phyloP scores from a whole-genome alignment of 2,113 vertebrate genomes.

The Gnathonemus echidnorhynchus region DNA sequence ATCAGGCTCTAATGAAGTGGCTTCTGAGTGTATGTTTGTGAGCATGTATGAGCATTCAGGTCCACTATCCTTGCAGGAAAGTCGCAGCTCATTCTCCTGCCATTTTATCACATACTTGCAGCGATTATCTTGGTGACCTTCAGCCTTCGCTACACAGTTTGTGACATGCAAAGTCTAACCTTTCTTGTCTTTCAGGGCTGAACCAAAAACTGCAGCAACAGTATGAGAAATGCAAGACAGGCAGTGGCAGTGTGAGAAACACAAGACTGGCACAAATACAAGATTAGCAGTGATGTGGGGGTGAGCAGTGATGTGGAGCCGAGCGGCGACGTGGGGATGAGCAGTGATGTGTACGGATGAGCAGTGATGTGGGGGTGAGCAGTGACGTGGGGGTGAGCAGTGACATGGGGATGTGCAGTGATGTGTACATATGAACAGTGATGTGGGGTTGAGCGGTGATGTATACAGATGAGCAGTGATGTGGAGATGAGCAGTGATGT shows the following conservation, averaged over 20 bases:
- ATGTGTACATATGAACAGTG: too few species aligned
- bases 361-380: too few species aligned
- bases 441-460: too few species aligned
- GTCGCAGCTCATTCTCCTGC: neutral
- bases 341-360: neutral
- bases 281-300: neutral
- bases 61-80: neutral
- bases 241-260: neutral
- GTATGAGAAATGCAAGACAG: neutral
- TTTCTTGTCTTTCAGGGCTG: neutral
- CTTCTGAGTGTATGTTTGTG: neutral
- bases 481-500: too few species aligned
- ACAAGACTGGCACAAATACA: neutral
- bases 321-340: neutral
- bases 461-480: too few species aligned
- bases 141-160: neutral
- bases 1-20: neutral
- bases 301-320: neutral
- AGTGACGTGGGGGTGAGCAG: neutral
- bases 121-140: neutral
- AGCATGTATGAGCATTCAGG: neutral
- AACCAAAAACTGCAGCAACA: neutral
- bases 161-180: neutral
- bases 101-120: neutral
- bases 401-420: too few species aligned